Evolutionary conservation across 2,888 invertebrate species (phyloP), one percentile per base, ranked within the genome.

Genomic region (Hesperia comma): DNA sequence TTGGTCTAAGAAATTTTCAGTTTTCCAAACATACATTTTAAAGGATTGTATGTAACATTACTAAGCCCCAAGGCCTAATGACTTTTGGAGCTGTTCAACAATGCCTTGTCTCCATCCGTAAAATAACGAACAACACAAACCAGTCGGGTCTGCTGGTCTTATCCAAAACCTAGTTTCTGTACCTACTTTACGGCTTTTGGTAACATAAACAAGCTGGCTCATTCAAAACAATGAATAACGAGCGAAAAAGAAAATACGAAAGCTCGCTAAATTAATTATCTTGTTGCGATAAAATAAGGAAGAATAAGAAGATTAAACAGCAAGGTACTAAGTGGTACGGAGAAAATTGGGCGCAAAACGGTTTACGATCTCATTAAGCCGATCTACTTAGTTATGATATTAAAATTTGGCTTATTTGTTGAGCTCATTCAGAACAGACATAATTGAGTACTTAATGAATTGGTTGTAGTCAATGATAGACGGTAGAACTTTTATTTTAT

Each of bases 291-390:
- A 57, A 58, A 64, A 64, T 58, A 64, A 51, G 64, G 58, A 64
- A 63, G 57, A 56, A 63, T 37, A 63, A 51, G 40, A 56, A 58
- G 57, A 64, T 64, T 64, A 64, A 64, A 64, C 63, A 64, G 57
- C 21, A 46, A 37, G 49, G 37, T 57, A 56, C 57, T 63, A 55
- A 56, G 49, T 41, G 62, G 32, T 63, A 49, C 63, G 14, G 57
- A 57, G 57, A 64, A 58, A 51, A 64, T 64, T 58, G 40, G 51
- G 57, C 41, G n/a, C 57, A 56, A 32, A 64, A 63, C 63, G 19
- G 51, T 57, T 58, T 58, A 46, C 51, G 51, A 57, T 51, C 49
- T 49, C 56, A 62, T 57, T 63, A 63, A 57, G 49, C 49, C 5
- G 40, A 56, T 56, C 21, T 40, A 57, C 63, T 63, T 63, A 63